phyloP scores from a whole-genome alignment of 2,797 vertebrate species.

The Xyrichtys novacula region DNA sequence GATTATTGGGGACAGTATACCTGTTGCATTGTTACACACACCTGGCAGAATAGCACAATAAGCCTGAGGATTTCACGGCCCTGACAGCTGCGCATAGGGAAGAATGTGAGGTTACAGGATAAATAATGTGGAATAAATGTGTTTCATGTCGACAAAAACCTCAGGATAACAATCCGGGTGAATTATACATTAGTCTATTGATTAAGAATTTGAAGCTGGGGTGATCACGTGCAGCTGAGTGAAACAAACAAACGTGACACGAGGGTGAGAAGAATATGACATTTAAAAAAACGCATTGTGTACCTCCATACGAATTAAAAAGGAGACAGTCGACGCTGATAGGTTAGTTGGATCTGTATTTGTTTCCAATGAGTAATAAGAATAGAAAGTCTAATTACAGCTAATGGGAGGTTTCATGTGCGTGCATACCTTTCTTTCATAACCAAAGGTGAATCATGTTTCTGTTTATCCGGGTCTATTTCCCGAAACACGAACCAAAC shows the following conservation, averaged over 20 bases:
- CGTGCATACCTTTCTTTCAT: background rate
- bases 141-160: background rate
- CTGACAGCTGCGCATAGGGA: background rate
- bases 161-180: background rate
- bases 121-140: background rate
- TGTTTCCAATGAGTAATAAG: background rate
- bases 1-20: background rate
- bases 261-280: background rate
- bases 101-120: background rate
- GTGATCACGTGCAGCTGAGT: background rate
- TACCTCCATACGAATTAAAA: background rate
- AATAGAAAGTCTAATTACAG: constrained; percentile 9
- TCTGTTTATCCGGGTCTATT: constrained; percentile 9
- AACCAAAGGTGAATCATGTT: constrained; percentile 5
- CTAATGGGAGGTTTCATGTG: background rate
- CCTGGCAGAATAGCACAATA: background rate
- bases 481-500: constrained; percentile 6
- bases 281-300: background rate
- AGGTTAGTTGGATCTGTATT: background rate
- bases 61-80: background rate
- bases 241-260: background rate
- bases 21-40: background rate
- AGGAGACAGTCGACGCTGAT: background rate
- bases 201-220: background rate
- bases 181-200: no score